A percentile compares a stretch with the other conserved stretches of the same genome.
Evolutionary conservation across 2,888 invertebrate species (phyloP).

Genomic region (Mylabris sibirica): DNA sequence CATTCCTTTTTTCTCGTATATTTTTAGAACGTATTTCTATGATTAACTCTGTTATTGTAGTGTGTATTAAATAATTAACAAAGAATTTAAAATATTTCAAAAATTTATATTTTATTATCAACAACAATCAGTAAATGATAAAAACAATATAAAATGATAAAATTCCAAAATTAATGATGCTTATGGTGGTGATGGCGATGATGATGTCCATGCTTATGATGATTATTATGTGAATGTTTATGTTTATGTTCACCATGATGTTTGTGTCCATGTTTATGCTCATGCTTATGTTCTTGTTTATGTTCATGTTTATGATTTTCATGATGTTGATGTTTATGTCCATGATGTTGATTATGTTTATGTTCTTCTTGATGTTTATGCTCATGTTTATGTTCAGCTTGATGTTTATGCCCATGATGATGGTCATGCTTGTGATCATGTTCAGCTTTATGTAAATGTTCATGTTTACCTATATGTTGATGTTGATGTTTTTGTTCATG

Average conservation of each 20-base stretch:
- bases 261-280: conserved; percentile 39
- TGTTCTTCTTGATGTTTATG: conserved; percentile 46
- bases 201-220: conserved; percentile 44
- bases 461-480: conserved; percentile 40
- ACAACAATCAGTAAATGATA: not conserved
- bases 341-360: conserved; percentile 45
- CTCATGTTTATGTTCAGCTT: conserved; percentile 43
- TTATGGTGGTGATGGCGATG: conserved; percentile 41
- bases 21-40: not conserved
- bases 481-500: conserved; percentile 40
- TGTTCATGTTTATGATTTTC: conserved; percentile 37
- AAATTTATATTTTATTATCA: not conserved
- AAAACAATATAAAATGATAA: not conserved
- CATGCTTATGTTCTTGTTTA: conserved; percentile 38
- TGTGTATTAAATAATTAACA: too few species aligned
- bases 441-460: conserved; percentile 35
- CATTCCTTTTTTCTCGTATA: not conserved
- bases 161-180: conserved; percentile 30
- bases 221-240: conserved; percentile 41
- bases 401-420: conserved; percentile 41
- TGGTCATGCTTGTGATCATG: conserved; percentile 41
- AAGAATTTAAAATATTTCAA: conserved; percentile 31
- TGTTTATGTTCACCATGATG: conserved; percentile 41
- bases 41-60: too few species aligned
- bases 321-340: conserved; percentile 41